Percentiles rank a stretch among this genome's conserved stretches.
These are phyloP conservation scores for western clawed frog (Xenopus tropicalis) DNA, from an alignment of 2,113 vertebrate species.

Conservation along the genomic window UCB_Xtro_10.0 CM004443.2:75258501-75259000, in stretches of 20 bases:
- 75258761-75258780: constrained; percentile 84
- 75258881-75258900: constrained; percentile 61
- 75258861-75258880: constrained; percentile 89
- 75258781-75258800: constrained; percentile 83
- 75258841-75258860: constrained; percentile 87
- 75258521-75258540: no score
- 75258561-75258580: neutral
- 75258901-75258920: constrained; percentile 41
- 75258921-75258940: constrained; percentile 56
- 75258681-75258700: constrained; percentile 50
- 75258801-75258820: constrained; percentile 69
- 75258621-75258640: neutral
- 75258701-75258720: constrained; percentile 62
- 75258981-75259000: no score
- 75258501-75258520: no score
- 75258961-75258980: constrained; percentile 36
- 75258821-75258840: constrained; percentile 77
- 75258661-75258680: constrained; percentile 46
- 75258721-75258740: constrained; percentile 78
- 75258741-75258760: constrained; percentile 71
- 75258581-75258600: constrained; percentile 3
- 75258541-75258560: neutral
- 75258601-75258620: constrained; percentile 12
- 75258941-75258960: constrained; percentile 55
- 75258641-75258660: neutral